A percentile compares a stretch with the other conserved stretches of the same genome.
Evolutionary conservation across 2,888 invertebrate genomes (phyloP).

Genomic region (Syrphus vitripennis): DNA sequence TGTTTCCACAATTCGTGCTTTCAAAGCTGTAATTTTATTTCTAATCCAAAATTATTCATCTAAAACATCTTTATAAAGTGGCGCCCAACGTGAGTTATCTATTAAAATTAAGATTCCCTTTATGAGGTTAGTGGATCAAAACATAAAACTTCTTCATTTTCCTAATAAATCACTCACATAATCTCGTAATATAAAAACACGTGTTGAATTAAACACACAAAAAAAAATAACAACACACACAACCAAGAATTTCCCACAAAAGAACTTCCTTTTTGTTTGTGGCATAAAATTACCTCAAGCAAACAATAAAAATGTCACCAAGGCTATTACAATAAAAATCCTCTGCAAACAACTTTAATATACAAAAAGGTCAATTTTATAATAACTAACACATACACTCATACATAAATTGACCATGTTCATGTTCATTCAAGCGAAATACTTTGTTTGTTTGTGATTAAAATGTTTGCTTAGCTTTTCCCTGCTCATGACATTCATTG

Average conservation of each 20-base stretch:
- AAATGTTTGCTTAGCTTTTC: constrained; percentile 43
- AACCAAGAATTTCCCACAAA: neutral
- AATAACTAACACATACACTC: neutral
- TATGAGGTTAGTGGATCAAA: too few relatives aligned
- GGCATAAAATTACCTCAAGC: neutral
- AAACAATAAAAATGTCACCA: constrained; percentile 7
- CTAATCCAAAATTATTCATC: too few relatives aligned
- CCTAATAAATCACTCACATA: too few relatives aligned
- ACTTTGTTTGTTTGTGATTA: constrained; percentile 7
- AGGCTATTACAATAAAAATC: neutral
- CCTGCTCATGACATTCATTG: neutral
- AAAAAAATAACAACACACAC: neutral
- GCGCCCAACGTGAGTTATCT: neutral
- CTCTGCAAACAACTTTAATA: neutral
- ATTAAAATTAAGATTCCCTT: too few relatives aligned
- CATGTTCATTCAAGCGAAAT: constrained; percentile 1
- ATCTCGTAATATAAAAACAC: too few relatives aligned
- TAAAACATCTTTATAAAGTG: neutral
- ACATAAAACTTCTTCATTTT: too few relatives aligned
- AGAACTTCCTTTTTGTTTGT: neutral
- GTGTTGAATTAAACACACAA: neutral
- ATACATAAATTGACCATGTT: neutral
- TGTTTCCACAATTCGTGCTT: too few relatives aligned
- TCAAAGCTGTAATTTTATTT: too few relatives aligned
- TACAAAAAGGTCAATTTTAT: neutral